phyloP scores from a whole-genome alignment of 2,888 invertebrate genomes.

The Limnephilus lunatus region DNA sequence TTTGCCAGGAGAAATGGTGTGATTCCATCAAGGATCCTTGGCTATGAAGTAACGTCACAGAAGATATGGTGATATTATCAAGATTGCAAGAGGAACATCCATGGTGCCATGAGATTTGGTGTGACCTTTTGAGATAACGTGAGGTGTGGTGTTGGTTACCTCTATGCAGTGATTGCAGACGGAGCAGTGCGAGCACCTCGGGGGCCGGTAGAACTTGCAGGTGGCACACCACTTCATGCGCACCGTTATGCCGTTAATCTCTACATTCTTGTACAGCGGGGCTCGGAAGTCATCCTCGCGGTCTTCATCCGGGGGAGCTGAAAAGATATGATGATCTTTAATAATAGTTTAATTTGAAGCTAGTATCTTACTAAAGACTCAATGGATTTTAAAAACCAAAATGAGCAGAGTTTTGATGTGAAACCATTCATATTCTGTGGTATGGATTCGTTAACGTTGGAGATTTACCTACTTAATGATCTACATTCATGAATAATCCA shows the following conservation, averaged over 20 bases:
- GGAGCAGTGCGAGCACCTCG: conserved; percentile 98
- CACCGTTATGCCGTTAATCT: conserved; percentile 98
- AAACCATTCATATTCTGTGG: neutral
- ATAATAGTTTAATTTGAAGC: neutral
- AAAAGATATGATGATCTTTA: conserved; percentile 48
- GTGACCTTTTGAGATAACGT: neutral
- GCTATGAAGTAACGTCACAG: neutral
- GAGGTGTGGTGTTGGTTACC: conserved; percentile 73
- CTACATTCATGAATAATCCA: neutral
- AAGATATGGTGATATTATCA: neutral
- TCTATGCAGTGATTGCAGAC: conserved; percentile 99
- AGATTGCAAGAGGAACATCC: no score
- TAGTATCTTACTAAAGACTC: neutral
- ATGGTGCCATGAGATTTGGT: neutral
- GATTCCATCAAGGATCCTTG: neutral
- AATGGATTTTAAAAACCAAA: neutral
- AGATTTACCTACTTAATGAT: neutral
- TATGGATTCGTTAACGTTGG: neutral
- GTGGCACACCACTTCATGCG: conserved; percentile 99
- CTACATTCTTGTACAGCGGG: conserved; percentile 96
- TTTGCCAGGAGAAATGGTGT: neutral
- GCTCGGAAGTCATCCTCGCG: conserved; percentile 98
- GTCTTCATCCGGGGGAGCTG: conserved; percentile 97
- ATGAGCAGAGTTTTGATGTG: neutral
- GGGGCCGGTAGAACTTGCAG: conserved; percentile 99